Conservation (phyloP, 2,113 vertebrate genomes). For the Calyptomena viridis region DNA sequence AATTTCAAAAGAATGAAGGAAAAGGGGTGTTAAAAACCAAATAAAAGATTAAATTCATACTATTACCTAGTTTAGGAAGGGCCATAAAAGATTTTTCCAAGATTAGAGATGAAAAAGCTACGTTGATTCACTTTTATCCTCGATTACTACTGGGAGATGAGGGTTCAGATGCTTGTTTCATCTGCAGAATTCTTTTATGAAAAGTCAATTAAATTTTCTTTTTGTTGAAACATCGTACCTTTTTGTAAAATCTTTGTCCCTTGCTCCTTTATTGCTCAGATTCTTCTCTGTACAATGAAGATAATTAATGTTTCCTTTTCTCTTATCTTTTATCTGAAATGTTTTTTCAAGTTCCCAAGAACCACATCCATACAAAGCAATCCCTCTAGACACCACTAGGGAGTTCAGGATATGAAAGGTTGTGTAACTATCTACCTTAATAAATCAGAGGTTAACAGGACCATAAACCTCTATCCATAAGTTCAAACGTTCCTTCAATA, state of each 20-base stretch:
- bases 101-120: neutral
- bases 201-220: neutral
- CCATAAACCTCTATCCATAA: neutral
- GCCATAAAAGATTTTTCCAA: neutral
- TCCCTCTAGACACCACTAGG: neutral
- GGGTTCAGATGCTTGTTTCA: neutral
- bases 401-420: neutral
- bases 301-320: neutral
- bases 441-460: constrained; percentile 17
- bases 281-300: neutral
- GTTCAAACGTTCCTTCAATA: neutral
- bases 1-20: neutral
- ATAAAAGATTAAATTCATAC: neutral
- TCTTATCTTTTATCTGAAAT: neutral
- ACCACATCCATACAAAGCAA: neutral
- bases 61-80: neutral
- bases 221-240: neutral
- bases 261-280: neutral
- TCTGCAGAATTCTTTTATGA: neutral
- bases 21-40: neutral
- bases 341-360: constrained; percentile 11
- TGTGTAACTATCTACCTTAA: neutral
- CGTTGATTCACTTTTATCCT: neutral
- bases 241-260: neutral
- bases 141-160: neutral